A percentile compares a stretch with the other conserved stretches of the same genome.
Conservation (phyloP, 2,888 invertebrate species). For the Dysmachus trigonus region DNA sequence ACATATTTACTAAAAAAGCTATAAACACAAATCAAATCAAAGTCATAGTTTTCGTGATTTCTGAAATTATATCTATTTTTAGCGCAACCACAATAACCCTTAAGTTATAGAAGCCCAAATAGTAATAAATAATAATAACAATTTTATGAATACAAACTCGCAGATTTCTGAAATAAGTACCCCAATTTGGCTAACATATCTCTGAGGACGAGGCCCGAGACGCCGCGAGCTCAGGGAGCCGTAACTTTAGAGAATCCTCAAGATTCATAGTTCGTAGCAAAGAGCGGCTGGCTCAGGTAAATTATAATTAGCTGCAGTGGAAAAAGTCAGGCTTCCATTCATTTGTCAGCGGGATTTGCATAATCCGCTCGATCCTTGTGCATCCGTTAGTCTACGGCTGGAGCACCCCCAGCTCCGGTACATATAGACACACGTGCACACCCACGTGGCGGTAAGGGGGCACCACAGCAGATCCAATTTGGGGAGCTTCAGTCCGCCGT, state of each 20-base stretch:
- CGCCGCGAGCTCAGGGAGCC: background rate
- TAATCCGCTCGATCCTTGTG: slow-evolving; percentile 18
- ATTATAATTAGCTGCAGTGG: slow-evolving; percentile 33
- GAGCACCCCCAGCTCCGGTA: background rate
- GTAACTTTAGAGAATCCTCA: background rate
- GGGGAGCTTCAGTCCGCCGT: slow-evolving; percentile 25
- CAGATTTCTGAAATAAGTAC: background rate
- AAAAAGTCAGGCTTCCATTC: slow-evolving; percentile 32
- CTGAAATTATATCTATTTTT: no score
- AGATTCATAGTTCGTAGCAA: background rate
- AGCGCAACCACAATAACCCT: no score
- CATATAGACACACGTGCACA: slow-evolving; percentile 40
- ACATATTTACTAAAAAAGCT: no score
- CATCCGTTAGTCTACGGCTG: background rate
- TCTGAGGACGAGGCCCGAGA: background rate
- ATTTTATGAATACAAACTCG: no score
- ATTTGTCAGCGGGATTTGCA: slow-evolving; percentile 33
- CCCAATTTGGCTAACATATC: background rate
- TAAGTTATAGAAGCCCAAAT: no score
- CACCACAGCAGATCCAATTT: slow-evolving; percentile 29
- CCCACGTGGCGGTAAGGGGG: slow-evolving; percentile 18
- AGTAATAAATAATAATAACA: no score
- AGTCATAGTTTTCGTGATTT: no score
- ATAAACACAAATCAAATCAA: no score
- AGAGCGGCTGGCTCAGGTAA: background rate